A percentile compares a stretch with the other conserved stretches of the same genome.
Evolutionary conservation across 2,113 vertebrate species (phyloP).

Genomic region (Suncus etruscus): DNA sequence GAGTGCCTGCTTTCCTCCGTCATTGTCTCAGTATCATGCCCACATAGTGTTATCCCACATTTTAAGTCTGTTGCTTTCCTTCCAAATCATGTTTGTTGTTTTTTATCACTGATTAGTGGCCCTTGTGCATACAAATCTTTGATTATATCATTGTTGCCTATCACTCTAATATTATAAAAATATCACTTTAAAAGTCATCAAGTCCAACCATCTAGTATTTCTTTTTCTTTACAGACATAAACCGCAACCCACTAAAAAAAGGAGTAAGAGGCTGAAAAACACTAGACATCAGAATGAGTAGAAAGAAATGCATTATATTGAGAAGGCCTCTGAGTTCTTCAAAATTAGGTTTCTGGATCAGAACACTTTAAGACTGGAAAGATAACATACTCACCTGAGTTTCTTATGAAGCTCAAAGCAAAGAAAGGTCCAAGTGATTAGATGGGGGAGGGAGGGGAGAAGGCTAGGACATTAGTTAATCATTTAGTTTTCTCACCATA

Average conservation of each 20-base stretch:
- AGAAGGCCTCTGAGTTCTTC: background rate
- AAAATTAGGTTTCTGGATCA: background rate
- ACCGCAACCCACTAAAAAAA: background rate
- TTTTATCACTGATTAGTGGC: background rate
- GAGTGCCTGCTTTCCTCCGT: too few relatives aligned
- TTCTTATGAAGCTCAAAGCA: background rate
- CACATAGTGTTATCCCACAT: too few relatives aligned
- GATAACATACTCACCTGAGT: background rate
- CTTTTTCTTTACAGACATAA: slow-evolving; percentile 21
- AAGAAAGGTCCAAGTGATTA: background rate
- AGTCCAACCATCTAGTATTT: background rate
- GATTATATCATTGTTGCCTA: background rate
- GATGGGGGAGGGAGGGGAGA: background rate
- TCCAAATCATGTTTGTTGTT: background rate
- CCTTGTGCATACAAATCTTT: slow-evolving; percentile 5
- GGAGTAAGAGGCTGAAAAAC: background rate
- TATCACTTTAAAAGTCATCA: background rate
- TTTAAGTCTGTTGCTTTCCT: too few relatives aligned
- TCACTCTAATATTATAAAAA: background rate
- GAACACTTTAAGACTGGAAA: background rate
- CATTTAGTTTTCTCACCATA: slow-evolving; percentile 32
- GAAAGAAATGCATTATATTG: background rate
- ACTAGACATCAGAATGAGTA: background rate
- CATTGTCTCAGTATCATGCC: too few relatives aligned
- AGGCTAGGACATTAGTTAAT: background rate